Percentiles rank a stretch among this genome's conserved stretches.
These are phyloP conservation scores for Microtus pennsylvanicus DNA, from an alignment of 2,113 vertebrate genomes.

Conservation along the genomic window DNA sequence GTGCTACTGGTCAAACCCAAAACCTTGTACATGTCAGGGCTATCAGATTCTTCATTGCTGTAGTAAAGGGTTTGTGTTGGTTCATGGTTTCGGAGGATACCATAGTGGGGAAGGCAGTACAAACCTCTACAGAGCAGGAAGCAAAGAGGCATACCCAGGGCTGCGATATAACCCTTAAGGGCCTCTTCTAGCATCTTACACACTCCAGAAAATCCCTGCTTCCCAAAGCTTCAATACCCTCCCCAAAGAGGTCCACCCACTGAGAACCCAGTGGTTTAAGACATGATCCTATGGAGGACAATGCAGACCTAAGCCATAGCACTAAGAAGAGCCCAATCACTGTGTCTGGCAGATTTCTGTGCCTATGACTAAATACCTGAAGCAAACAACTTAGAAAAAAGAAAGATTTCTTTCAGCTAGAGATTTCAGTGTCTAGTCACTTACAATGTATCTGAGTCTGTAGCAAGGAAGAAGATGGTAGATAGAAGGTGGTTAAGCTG, in stretches of 20 bases:
- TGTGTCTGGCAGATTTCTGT: not conserved
- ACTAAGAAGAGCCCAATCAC: not conserved
- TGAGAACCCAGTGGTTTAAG: not conserved
- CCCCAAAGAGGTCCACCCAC: not conserved
- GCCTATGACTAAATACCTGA: not conserved
- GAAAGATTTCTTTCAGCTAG: not conserved
- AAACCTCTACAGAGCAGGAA: not conserved
- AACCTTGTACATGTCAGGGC: not conserved
- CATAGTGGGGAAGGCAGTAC: not conserved
- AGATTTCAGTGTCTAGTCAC: not conserved
- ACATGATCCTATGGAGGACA: not conserved
- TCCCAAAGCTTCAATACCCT: not conserved
- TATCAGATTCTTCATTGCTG: not conserved
- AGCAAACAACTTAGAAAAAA: not conserved
- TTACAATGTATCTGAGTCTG: not conserved
- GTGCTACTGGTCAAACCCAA: not conserved
- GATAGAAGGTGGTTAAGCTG: not conserved
- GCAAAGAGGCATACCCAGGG: not conserved
- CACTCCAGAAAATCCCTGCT: not conserved
- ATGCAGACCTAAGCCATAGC: not conserved
- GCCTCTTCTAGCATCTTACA: not conserved
- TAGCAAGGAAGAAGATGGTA: not conserved
- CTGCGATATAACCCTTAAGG: not conserved
- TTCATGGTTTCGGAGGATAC: not conserved
- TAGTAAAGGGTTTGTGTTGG: not conserved